A percentile compares a stretch with the other conserved stretches of the same genome.
Evolutionary conservation across 2,113 vertebrate genomes (phyloP).

Genomic region (Rattus norvegicus): GRCr8 NC_086026.1:122764501-122765000

Average conservation of each 20-base stretch:
- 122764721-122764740: background rate
- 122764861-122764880: background rate
- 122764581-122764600: background rate
- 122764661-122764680: constrained; percentile 1
- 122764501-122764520: background rate
- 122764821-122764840: background rate
- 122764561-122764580: background rate
- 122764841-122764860: constrained; percentile 30
- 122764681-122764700: constrained; percentile 45
- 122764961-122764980: background rate
- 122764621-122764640: background rate
- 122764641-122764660: constrained; percentile 9
- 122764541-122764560: background rate
- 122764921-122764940: background rate
- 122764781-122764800: background rate
- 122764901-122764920: background rate
- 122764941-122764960: background rate
- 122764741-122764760: background rate
- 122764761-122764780: constrained; percentile 27
- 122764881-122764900: background rate
- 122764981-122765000: background rate
- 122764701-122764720: background rate
- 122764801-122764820: background rate
- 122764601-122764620: background rate
- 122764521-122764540: background rate